phyloP scores from a whole-genome alignment of 2,113 vertebrate genomes.

The Hyperopisus bebe region DNA sequence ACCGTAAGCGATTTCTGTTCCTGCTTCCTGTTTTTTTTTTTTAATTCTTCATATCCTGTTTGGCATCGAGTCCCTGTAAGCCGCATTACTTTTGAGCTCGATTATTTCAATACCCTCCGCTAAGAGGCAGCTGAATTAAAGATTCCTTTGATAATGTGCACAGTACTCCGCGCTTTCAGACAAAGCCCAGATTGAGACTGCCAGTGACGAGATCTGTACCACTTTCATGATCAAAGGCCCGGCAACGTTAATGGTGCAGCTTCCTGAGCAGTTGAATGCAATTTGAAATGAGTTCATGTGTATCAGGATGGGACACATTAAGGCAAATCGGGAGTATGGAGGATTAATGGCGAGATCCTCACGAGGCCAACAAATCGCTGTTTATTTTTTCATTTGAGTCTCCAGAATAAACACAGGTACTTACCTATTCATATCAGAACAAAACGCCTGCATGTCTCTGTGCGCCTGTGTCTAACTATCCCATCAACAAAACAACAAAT shows the following conservation, averaged over 20 bases:
- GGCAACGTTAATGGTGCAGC: not conserved
- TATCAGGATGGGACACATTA: constrained; percentile 7
- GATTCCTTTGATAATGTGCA: constrained; percentile 19
- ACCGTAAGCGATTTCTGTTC: not conserved
- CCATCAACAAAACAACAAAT: not conserved
- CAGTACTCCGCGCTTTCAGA: not conserved
- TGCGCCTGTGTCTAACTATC: not conserved
- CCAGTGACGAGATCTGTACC: constrained; percentile 4
- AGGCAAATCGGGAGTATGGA: not conserved
- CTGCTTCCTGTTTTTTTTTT: not conserved
- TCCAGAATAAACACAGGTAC: constrained; percentile 1
- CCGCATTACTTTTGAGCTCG: constrained; percentile 5
- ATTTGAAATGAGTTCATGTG: not conserved
- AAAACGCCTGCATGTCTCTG: not conserved
- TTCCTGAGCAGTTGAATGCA: not conserved
- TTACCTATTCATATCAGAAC: not conserved
- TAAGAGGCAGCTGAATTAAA: constrained; percentile 17
- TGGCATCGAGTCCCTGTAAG: not conserved
- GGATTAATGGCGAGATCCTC: not conserved
- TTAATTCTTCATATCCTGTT: not conserved
- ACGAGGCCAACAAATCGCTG: not conserved
- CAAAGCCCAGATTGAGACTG: constrained; percentile 15
- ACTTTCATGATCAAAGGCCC: constrained; percentile 21
- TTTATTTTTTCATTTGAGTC: constrained; percentile 12
- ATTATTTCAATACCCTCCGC: constrained; percentile 17